A percentile compares a stretch with the other conserved stretches of the same genome.
Conservation (phyloP, 2,888 invertebrate species). For the Nycteola revayana region DNA sequence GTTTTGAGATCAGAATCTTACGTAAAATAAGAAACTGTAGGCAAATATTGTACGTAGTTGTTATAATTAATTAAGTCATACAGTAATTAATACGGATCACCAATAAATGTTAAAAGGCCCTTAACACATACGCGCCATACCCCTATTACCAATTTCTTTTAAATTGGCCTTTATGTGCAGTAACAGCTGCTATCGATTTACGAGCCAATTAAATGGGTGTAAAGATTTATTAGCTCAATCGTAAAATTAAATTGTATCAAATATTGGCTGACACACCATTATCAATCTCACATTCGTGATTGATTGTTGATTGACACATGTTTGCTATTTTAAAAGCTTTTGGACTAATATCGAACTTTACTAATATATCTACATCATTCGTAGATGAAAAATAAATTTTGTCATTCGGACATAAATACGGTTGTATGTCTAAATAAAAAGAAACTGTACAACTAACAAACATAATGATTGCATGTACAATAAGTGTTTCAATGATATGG, state of each 20-base stretch:
- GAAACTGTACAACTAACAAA: too few relatives aligned
- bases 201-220: conserved; percentile 62
- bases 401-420: too few relatives aligned
- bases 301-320: too few relatives aligned
- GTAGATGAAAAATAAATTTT: neutral
- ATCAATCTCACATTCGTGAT: too few relatives aligned
- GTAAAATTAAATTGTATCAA: conserved; percentile 32
- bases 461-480: too few relatives aligned
- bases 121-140: conserved; percentile 44
- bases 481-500: too few relatives aligned
- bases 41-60: too few relatives aligned
- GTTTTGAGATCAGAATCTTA: too few relatives aligned
- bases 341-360: too few relatives aligned
- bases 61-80: conserved; percentile 21
- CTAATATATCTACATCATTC: neutral
- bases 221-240: conserved; percentile 38
- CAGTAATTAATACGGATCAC: conserved; percentile 30
- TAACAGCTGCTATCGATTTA: conserved; percentile 68
- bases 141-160: conserved; percentile 64
- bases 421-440: too few relatives aligned
- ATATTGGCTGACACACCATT: conserved; percentile 17
- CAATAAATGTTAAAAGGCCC: conserved; percentile 36
- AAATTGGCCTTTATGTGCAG: conserved; percentile 65
- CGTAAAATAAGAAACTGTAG: too few relatives aligned
- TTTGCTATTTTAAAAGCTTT: too few relatives aligned